phyloP scores from a whole-genome alignment of 2,888 invertebrate species.

The Drosophila kokeensis region DNA sequence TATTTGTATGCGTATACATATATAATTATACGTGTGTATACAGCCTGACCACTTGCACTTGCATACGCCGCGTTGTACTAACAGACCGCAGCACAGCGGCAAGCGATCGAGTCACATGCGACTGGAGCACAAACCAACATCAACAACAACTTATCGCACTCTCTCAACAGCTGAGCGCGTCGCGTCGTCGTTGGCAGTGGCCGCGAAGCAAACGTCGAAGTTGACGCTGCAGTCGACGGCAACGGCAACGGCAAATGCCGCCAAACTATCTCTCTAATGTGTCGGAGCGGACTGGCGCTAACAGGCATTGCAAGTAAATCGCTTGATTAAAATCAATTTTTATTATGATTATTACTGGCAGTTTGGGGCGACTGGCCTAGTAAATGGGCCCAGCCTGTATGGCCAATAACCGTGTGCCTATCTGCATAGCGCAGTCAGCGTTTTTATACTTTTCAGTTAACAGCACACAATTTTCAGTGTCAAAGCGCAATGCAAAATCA shows the following conservation, averaged over 20 bases:
- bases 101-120: constrained; percentile 64
- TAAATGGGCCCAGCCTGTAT: constrained; percentile 32
- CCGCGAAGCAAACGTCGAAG: constrained; percentile 17
- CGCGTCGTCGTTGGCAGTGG: constrained; percentile 1
- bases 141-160: constrained; percentile 47
- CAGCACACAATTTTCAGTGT: constrained; percentile 58
- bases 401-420: constrained; percentile 3
- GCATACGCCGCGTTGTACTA: constrained; percentile 67
- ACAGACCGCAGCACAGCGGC: constrained; percentile 16
- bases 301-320: constrained; percentile 76
- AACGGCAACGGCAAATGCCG: constrained; percentile 10
- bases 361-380: constrained; percentile 43
- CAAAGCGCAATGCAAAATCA: constrained; percentile 52
- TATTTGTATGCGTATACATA: not conserved
- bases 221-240: constrained; percentile 6
- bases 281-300: constrained; percentile 30
- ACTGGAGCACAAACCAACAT: constrained; percentile 5
- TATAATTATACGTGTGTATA: not conserved
- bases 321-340: constrained; percentile 70
- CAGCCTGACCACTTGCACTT: constrained; percentile 31
- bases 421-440: constrained; percentile 35
- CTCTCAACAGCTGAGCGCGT: constrained; percentile 58
- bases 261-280: constrained; percentile 45
- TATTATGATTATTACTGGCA: constrained; percentile 57
- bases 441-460: constrained; percentile 41